Evolutionary conservation across 2,113 vertebrate species (phyloP).

Genomic region (Plecturocebus donacophilus): DNA sequence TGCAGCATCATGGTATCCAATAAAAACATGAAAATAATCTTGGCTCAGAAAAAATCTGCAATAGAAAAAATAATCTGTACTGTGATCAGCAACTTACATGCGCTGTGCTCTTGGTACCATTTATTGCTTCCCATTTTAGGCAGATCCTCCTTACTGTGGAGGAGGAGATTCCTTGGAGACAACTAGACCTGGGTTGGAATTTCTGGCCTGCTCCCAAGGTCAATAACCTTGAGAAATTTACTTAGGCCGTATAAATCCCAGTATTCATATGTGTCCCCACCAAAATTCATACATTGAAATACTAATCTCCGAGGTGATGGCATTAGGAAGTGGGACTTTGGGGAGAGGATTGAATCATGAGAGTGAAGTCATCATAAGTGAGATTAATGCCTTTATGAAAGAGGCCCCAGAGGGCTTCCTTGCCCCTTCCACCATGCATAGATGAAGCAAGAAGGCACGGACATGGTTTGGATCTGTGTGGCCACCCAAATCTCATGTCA

Average conservation of each 20-base stretch:
- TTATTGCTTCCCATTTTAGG: not conserved
- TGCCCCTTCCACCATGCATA: too few species aligned
- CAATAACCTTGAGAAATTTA: not conserved
- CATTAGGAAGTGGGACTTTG: not conserved
- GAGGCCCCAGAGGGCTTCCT: too few species aligned
- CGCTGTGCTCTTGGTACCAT: not conserved
- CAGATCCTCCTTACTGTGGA: rapidly evolving
- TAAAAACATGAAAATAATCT: not conserved
- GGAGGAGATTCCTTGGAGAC: not conserved
- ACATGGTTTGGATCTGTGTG: too few species aligned
- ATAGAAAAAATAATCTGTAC: not conserved
- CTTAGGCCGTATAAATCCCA: not conserved
- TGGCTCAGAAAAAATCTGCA: not conserved
- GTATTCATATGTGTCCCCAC: not conserved
- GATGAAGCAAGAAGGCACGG: not conserved
- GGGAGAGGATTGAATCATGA: not conserved
- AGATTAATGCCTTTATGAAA: not conserved
- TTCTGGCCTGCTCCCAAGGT: not conserved
- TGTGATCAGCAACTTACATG: rapidly evolving
- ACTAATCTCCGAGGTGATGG: not conserved
- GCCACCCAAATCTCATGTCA: too few species aligned
- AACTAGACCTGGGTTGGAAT: not conserved
- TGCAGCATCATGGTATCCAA: not conserved
- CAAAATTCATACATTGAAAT: not conserved
- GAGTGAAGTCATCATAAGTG: not conserved